Percentiles rank a stretch among this genome's conserved stretches.
Conservation (phyloP, 2,888 invertebrate genomes). For the Macropis europaea region DNA sequence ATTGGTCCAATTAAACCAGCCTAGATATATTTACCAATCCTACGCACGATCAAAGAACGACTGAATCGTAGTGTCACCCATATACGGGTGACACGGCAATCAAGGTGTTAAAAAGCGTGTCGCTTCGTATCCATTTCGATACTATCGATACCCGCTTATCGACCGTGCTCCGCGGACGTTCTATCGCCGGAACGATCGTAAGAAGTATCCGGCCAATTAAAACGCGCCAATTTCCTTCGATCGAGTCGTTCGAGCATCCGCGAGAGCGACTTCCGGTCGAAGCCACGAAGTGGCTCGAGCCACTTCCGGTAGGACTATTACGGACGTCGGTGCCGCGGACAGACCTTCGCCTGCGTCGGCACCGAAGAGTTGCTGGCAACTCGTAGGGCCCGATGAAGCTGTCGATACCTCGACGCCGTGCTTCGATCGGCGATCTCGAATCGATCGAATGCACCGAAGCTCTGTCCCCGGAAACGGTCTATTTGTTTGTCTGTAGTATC, state of each 20-base stretch:
- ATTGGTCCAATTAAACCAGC: too few relatives aligned
- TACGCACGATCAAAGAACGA: too few relatives aligned
- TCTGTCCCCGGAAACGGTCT: conserved; percentile 23
- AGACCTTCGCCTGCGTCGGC: conserved; percentile 4
- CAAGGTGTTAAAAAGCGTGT: too few relatives aligned
- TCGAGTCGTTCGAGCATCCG: not conserved
- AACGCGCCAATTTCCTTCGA: not conserved
- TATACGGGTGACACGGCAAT: too few relatives aligned
- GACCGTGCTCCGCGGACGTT: not conserved
- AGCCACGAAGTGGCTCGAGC: not conserved
- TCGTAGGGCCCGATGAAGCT: conserved; percentile 22
- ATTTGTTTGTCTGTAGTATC: conserved; percentile 25
- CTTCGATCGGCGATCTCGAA: conserved; percentile 4
- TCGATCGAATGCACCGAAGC: not conserved
- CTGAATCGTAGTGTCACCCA: too few relatives aligned
- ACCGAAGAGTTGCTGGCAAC: conserved; percentile 58
- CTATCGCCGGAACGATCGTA: not conserved
- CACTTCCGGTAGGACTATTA: conserved; percentile 2
- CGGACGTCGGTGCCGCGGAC: conserved; percentile 15
- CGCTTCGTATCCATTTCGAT: too few relatives aligned
- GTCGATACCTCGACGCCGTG: conserved; percentile 5
- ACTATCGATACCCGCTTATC: too few relatives aligned
- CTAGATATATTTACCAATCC: too few relatives aligned
- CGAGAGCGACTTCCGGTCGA: not conserved
- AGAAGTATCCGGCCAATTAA: not conserved